A percentile compares a stretch with the other conserved stretches of the same genome.
Conservation (phyloP, 2,797 vertebrate genomes). For the Eremophila alpestris region DNA sequence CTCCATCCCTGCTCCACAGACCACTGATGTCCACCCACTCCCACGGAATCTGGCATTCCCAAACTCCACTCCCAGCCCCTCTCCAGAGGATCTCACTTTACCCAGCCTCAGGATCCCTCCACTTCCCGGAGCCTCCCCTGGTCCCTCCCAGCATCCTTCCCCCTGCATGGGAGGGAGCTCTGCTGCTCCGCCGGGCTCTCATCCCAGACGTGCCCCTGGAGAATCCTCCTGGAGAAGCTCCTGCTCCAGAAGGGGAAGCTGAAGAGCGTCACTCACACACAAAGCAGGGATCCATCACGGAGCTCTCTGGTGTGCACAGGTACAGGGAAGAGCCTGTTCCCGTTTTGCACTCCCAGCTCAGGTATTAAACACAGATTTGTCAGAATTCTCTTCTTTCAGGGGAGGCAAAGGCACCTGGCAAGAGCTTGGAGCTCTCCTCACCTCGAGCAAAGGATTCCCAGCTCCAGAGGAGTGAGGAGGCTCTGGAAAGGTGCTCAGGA, state of each 20-base stretch:
- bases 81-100: background rate
- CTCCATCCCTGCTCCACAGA: background rate
- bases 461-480: background rate
- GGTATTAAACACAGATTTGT: background rate
- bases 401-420: background rate
- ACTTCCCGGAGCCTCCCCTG: background rate
- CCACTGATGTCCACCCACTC: background rate
- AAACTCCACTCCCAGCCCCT: background rate
- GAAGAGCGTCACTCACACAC: background rate
- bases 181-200: background rate
- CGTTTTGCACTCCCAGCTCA: background rate
- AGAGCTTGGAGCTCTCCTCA: background rate
- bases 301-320: accelerated
- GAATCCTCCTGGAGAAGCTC: background rate
- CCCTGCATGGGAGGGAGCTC: accelerated
- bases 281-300: background rate
- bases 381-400: background rate
- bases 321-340: background rate
- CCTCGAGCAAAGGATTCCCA: background rate
- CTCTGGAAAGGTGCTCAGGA: slow-evolving; percentile 4
- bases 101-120: background rate
- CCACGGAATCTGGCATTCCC: background rate
- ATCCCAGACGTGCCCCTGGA: background rate
- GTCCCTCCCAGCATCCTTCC: background rate
- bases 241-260: background rate